Base-by-base conservation (phyloP, 2,797 vertebrate species). In the Otus scops region DNA sequence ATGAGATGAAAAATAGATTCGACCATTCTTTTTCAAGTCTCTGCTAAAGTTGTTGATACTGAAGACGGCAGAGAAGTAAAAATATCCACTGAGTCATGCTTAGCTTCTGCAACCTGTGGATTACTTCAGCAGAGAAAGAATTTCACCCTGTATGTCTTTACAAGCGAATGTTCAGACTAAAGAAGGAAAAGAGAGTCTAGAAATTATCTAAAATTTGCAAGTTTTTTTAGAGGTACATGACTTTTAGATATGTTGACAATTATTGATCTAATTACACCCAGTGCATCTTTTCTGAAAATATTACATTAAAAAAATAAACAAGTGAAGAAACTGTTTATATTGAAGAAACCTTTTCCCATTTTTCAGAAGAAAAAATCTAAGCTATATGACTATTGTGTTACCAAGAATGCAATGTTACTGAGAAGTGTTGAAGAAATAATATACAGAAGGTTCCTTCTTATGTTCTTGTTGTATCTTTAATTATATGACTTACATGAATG, bases 151-250 rank as follows among this genome's bases (percentile, higher is more conserved):
- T 22, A 2, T 13, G 8, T 59, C n/a, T 85, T 92, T 51, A 65
- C 30, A 75, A 47, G 13, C 5, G 56, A 45, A 22, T 30, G 5
- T 21, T 64, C 23, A 34, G 5, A 15, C 8, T 28, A 39, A 69
- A 50, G 14, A 24, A 43, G 8, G 4, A 47, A 78, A 77, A 68
- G 75, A 24, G 1, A 6, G 3, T 19, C 4, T 26, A 57, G 11
- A 77, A 56, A 65, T 53, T 1, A 36, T 48, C 28, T 70, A 36
- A 69, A 70, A 32, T 38, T 11, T 36, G 3, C 60, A 47, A 5
- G 0, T 2, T 63, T 32, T 61, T 68, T 76, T 6, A 11, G 78
- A 85, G 13, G 3, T 15, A 26, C 1, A 1, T 32, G 2, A 23
- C 6, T 63, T 91, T 43, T 13, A 68, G 6, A 27, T 10, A 67